These are phyloP conservation scores for Gymnoscopelus microlampas DNA, from an alignment of 2,797 vertebrate species.

Conservation along the genomic window DNA sequence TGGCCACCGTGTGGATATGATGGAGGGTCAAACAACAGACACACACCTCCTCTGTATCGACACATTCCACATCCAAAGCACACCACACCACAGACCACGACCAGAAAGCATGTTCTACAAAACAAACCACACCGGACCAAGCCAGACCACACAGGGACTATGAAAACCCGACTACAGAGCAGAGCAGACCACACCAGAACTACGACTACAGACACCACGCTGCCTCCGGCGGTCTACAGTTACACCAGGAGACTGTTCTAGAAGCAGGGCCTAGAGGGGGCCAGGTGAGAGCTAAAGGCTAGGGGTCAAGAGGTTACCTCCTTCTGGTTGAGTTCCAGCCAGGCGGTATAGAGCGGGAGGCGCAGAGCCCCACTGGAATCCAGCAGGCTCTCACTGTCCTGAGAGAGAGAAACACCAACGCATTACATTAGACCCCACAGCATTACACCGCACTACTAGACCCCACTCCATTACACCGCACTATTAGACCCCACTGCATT, in stretches of 20 bases:
- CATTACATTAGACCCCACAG: constrained; percentile 78
- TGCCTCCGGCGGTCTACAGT: constrained; percentile 13
- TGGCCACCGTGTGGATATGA: too few relatives aligned
- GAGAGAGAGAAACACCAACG: constrained; percentile 79
- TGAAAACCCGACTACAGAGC: constrained; percentile 7
- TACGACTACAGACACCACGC: neutral
- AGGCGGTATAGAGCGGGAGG: constrained; percentile 84
- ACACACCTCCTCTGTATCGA: too few relatives aligned
- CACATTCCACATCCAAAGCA: too few relatives aligned
- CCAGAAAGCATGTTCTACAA: neutral
- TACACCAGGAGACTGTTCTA: constrained; percentile 41
- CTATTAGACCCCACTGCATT: constrained; percentile 66
- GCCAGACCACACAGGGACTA: neutral
- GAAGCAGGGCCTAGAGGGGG: constrained; percentile 52
- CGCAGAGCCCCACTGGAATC: constrained; percentile 83
- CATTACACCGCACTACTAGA: too few relatives aligned
- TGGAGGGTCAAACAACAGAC: too few relatives aligned
- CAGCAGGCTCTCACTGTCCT: constrained; percentile 86
- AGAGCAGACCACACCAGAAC: constrained; percentile 14
- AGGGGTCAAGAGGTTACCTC: constrained; percentile 79
- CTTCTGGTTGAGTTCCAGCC: constrained; percentile 87
- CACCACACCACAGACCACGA: constrained; percentile 23
- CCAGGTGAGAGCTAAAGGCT: constrained; percentile 73
- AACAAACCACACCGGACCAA: neutral
- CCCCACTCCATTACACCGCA: too few relatives aligned